Evolutionary conservation across 2,888 invertebrate species (phyloP).

Genomic region (Drosophila prostipennis): DNA sequence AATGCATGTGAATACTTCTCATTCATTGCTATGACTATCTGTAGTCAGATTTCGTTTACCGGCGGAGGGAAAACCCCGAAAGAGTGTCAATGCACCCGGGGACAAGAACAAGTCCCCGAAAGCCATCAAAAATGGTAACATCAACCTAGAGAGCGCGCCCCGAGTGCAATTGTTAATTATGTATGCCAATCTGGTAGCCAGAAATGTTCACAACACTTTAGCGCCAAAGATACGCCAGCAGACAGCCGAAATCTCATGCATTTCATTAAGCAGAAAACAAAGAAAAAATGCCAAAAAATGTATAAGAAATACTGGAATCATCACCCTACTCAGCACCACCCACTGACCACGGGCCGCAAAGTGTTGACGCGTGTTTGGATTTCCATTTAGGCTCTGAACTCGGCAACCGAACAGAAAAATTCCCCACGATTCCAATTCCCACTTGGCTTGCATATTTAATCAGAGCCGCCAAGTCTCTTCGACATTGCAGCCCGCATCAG

Average conservation of each 20-base stretch:
- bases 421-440: slow-evolving; percentile 41
- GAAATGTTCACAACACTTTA: slow-evolving; percentile 67
- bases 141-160: slow-evolving; percentile 40
- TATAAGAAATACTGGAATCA: slow-evolving; percentile 7
- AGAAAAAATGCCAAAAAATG: slow-evolving; percentile 20
- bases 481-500: slow-evolving; percentile 55
- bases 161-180: slow-evolving; percentile 67
- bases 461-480: slow-evolving; percentile 38
- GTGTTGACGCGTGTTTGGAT: slow-evolving; percentile 72
- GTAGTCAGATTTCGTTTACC: slow-evolving; percentile 42
- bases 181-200: slow-evolving; percentile 68
- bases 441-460: slow-evolving; percentile 68
- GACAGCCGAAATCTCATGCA: slow-evolving; percentile 56
- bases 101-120: slow-evolving; percentile 16
- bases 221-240: slow-evolving; percentile 28
- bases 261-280: slow-evolving; percentile 54
- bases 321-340: slow-evolving; percentile 47
- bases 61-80: slow-evolving; percentile 13
- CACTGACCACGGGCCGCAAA: slow-evolving; percentile 46
- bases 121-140: slow-evolving; percentile 30
- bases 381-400: slow-evolving; percentile 64
- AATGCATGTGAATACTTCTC: slow-evolving; percentile 28
- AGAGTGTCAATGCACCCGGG: slow-evolving; percentile 49
- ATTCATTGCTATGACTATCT: slow-evolving; percentile 37
- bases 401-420: slow-evolving; percentile 12